Conservation (phyloP, 30 jellyfish, hydroid and myxozoan genomes). For the Hydra vulgaris region DNA sequence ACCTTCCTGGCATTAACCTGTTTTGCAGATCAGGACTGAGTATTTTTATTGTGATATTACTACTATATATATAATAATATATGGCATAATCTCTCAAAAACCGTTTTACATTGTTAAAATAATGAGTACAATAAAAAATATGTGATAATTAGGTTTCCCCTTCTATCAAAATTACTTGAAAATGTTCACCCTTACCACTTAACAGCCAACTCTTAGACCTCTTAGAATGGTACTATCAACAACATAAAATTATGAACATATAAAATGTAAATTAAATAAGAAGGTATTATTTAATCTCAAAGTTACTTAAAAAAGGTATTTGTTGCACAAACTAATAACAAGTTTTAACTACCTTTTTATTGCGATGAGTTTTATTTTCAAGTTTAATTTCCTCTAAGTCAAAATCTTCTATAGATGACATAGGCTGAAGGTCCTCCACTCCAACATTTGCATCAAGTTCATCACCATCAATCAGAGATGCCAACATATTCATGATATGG, state of each 20-base stretch:
- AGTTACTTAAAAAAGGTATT: neutral
- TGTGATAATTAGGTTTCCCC: neutral
- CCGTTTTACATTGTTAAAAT: neutral
- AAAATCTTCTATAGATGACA: neutral
- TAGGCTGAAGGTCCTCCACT: neutral
- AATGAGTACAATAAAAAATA: neutral
- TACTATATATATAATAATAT: neutral
- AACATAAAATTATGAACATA: neutral
- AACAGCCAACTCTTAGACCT: neutral
- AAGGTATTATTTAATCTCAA: neutral
- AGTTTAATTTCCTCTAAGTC: neutral
- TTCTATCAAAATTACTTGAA: neutral
- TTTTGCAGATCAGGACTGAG: neutral
- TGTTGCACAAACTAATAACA: neutral
- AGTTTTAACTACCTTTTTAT: neutral
- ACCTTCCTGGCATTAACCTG: neutral
- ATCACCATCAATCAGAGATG: constrained; percentile 1
- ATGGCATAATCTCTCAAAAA: neutral
- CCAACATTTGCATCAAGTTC: neutral
- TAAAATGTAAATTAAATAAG: neutral
- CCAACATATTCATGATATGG: neutral
- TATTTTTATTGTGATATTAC: neutral
- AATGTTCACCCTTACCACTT: neutral
- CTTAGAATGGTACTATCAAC: neutral
- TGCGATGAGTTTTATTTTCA: neutral